Conservation (phyloP, 2,888 invertebrate species). For the Lycocerus yunnanus region DNA sequence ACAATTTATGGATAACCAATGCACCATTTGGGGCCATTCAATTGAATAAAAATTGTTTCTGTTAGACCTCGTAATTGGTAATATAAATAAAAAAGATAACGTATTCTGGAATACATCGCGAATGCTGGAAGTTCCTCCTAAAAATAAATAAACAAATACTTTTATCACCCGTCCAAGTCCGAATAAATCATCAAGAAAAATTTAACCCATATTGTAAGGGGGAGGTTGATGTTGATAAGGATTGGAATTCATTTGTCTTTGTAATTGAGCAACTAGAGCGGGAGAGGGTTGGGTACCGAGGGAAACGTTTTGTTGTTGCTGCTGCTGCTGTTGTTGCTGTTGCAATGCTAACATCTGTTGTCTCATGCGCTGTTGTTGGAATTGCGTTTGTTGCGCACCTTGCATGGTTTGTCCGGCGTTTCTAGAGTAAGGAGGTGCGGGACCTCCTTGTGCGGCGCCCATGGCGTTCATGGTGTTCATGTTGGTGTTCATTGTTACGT, state of each 20-base stretch:
- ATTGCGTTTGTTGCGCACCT: conserved; percentile 45
- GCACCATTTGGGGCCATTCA: not conserved
- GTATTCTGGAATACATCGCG: not conserved
- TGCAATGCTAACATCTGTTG: conserved; percentile 74
- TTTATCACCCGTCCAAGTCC: not conserved
- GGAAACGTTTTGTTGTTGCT: conserved; percentile 55
- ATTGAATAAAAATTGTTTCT: not conserved
- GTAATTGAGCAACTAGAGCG: conserved; percentile 68
- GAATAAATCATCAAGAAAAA: not conserved
- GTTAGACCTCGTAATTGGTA: not conserved
- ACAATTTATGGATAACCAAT: not conserved
- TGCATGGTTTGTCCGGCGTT: conserved; percentile 44
- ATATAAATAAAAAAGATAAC: not conserved
- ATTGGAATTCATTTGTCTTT: conserved; percentile 62
- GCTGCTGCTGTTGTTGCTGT: conserved; percentile 57
- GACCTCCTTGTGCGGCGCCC: conserved; percentile 61
- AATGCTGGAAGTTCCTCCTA: not conserved
- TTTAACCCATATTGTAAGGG: conserved; percentile 55
- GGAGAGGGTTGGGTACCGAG: conserved; percentile 62
- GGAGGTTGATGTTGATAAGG: conserved; percentile 64
- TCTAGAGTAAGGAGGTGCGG: conserved; percentile 80
- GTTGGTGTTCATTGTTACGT: conserved; percentile 84
- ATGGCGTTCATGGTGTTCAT: conserved; percentile 74
- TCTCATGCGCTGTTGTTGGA: conserved; percentile 61
- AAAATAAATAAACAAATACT: not conserved